Conservation (phyloP, 2,888 invertebrate genomes). For the Tetragonisca angustula region DNA sequence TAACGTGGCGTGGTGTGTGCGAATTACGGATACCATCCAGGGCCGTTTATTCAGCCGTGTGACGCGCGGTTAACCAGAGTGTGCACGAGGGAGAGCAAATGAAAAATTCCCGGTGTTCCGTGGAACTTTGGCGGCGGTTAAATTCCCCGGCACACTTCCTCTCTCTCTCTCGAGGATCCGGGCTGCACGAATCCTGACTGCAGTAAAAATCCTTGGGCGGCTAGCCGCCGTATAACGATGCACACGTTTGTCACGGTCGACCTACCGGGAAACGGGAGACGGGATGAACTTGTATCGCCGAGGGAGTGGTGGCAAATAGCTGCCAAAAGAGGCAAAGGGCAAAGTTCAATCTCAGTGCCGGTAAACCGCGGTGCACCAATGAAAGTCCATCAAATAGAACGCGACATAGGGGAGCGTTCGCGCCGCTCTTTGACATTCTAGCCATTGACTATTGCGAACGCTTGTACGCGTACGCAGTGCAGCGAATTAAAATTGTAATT, state of each 20-base stretch:
- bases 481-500: too few relatives aligned
- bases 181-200: conserved; percentile 23
- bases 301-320: background rate
- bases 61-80: background rate
- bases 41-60: background rate
- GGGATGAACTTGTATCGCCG: conserved; percentile 12
- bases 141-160: conserved; percentile 31
- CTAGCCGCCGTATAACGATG: background rate
- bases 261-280: background rate
- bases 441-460: too few relatives aligned
- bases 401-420: background rate
- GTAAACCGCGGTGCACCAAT: conserved; percentile 28
- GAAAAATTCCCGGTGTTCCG: conserved; percentile 19
- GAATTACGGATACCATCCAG: background rate
- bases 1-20: too few relatives aligned
- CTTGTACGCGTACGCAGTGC: too few relatives aligned
- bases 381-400: conserved; percentile 44
- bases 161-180: conserved; percentile 19
- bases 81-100: background rate
- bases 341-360: conserved; percentile 47
- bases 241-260: conserved; percentile 25
- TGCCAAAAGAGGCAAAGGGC: conserved; percentile 43
- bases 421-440: conserved; percentile 17
- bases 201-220: conserved; percentile 45
- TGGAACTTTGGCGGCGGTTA: conserved; percentile 31